Evolutionary conservation across 2,113 vertebrate genomes (phyloP), one percentile per base, ranked within the genome.

Genomic region (Phoxinus phoxinus): DNA sequence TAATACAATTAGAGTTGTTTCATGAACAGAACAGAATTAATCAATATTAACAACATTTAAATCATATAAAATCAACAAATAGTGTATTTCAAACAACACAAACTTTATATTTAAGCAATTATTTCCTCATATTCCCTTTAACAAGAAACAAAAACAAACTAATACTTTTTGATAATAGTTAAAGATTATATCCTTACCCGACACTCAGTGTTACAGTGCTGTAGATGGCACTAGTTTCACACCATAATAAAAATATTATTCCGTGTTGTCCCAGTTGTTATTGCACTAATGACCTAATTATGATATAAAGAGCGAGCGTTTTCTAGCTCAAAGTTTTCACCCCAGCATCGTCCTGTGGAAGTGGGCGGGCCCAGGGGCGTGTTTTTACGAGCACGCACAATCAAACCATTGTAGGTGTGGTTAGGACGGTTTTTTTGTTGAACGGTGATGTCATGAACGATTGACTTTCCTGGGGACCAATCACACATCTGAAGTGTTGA

Each of bases 101-200:
- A 56, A n/a, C 19, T 32, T 32, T 5, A 10, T 35, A 56, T 35
- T 35, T 77, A 15, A 32, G 15, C 32, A 37, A 9, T 35, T 48
- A 46, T 56, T 77, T 13, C 1, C 8, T 19, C 58, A 13, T 51
- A 77, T 19, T 84, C 41, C 4, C 25, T 69, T 65, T 58, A 58
- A n/a, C 51, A 69, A 6, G 15, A 56, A 59, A 69, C 61, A 67
- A 13, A 59, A 17, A 30, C 23, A 15, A 56, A 56, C 53, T 23
- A 56, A 71, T 11, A 48, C 21, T 17, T 63, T 56, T 72, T 2
- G 37, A 4, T 11, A 86, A 81, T n/a, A 69, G 65, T 58, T 41
- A 56, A 48, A 86, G n/a, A 81, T 88, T 86, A 44, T 85, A 51
- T 10, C 86, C 94, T 93, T 93, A 95, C 94, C 93, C 71, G 72